Evolutionary conservation across 2,113 vertebrate genomes (phyloP).

Genomic region (Nyctereutes procyonoides): DNA sequence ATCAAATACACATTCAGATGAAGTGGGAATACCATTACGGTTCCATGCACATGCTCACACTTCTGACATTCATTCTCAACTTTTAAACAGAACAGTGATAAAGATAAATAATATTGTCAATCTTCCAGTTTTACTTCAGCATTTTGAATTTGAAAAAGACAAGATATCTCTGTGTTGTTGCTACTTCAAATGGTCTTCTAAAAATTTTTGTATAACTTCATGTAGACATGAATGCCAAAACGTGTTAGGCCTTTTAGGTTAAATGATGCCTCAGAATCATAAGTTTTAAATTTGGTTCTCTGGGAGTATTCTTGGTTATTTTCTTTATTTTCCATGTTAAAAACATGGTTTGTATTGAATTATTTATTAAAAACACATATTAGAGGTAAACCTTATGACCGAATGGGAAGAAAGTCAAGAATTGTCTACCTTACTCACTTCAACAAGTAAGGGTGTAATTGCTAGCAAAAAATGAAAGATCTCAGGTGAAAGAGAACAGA

Average conservation of each 20-base stretch:
- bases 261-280: background rate
- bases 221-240: background rate
- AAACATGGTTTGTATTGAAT: background rate
- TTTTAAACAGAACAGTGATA: slow-evolving; percentile 39
- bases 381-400: background rate
- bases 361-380: background rate
- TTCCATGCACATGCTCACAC: background rate
- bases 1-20: background rate
- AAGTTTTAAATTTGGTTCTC: background rate
- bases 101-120: background rate
- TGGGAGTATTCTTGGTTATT: background rate
- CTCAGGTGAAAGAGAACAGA: background rate
- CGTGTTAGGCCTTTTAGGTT: background rate
- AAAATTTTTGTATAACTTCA: background rate
- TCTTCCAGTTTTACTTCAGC: background rate
- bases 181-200: slow-evolving; percentile 35
- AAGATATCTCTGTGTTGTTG: slow-evolving; percentile 18
- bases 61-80: slow-evolving; percentile 20
- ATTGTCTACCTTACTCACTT: background rate
- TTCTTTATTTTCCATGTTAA: background rate
- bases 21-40: background rate
- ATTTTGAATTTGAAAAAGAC: slow-evolving; percentile 1
- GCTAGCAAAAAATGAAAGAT: background rate
- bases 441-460: background rate
- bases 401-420: background rate